These are phyloP conservation scores for Drosophila varians DNA, from an alignment of 1,140 invertebrate species.

Conservation along the genomic window DNA sequence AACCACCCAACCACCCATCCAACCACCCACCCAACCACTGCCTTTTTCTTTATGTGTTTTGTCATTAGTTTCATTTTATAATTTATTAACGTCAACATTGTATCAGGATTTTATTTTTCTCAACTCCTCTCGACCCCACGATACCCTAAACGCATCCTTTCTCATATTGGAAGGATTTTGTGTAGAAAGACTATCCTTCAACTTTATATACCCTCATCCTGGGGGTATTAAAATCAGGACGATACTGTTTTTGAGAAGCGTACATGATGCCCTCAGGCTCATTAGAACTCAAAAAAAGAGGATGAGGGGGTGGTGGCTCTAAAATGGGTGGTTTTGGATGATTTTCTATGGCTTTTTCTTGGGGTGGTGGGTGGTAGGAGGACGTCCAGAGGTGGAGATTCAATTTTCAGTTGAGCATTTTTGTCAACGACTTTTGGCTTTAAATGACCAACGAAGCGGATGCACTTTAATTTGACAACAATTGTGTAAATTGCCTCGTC, in stretches of 20 bases:
- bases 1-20: neutral
- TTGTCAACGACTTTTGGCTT: constrained; percentile 54
- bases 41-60: constrained; percentile 64
- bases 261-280: constrained; percentile 63
- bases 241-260: constrained; percentile 80
- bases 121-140: constrained; percentile 1
- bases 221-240: constrained; percentile 25
- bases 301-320: neutral
- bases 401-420: neutral
- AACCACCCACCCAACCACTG: constrained; percentile 11
- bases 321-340: neutral
- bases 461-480: constrained; percentile 83
- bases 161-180: too few species aligned
- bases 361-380: neutral
- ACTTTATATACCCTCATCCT: too few species aligned
- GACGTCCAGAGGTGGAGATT: neutral
- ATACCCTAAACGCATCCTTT: too few species aligned
- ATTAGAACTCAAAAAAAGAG: constrained; percentile 35
- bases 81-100: constrained; percentile 82
- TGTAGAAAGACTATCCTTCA: too few species aligned
- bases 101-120: constrained; percentile 2
- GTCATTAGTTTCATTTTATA: constrained; percentile 83
- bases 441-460: constrained; percentile 82
- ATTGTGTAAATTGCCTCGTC: constrained; percentile 82
- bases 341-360: neutral